A percentile compares a stretch with the other conserved stretches of the same genome.
These are phyloP conservation scores for Hipparchia semele DNA, from an alignment of 2,888 invertebrate genomes.

Conservation along the genomic window DNA sequence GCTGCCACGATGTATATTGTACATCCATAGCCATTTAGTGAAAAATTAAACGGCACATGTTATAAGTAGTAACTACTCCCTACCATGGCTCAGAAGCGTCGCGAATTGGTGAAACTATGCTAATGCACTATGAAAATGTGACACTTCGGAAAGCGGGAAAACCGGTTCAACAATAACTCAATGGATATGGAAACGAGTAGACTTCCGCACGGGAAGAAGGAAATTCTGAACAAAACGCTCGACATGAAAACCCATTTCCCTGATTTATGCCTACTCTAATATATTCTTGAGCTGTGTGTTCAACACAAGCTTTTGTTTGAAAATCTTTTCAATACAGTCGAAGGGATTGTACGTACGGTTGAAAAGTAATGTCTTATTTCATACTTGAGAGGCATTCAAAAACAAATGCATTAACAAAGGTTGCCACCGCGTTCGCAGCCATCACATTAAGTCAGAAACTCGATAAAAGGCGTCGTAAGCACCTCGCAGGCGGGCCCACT, in stretches of 20 bases:
- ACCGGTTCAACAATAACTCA: conserved; percentile 35
- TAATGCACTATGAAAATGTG: conserved; percentile 44
- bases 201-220: conserved; percentile 10
- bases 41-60: conserved; percentile 62
- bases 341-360: not conserved
- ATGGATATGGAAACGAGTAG: conserved; percentile 25
- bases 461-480: conserved; percentile 60
- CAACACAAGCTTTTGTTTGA: not conserved
- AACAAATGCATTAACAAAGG: conserved; percentile 49
- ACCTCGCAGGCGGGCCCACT: conserved; percentile 57
- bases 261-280: not conserved
- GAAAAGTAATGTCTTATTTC: conserved; percentile 34
- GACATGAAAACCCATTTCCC: conserved; percentile 17
- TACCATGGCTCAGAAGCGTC: conserved; percentile 52
- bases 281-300: not conserved
- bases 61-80: conserved; percentile 56
- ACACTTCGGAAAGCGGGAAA: conserved; percentile 49
- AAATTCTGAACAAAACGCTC: conserved; percentile 14
- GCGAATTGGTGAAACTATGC: conserved; percentile 72
- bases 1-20: conserved; percentile 61
- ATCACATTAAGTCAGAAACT: conserved; percentile 59
- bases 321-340: not conserved
- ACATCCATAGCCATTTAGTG: conserved; percentile 61
- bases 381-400: conserved; percentile 34
- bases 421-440: conserved; percentile 55